Conservation (phyloP, 2,888 invertebrate species). For the Stegana nigrithorax region DNA sequence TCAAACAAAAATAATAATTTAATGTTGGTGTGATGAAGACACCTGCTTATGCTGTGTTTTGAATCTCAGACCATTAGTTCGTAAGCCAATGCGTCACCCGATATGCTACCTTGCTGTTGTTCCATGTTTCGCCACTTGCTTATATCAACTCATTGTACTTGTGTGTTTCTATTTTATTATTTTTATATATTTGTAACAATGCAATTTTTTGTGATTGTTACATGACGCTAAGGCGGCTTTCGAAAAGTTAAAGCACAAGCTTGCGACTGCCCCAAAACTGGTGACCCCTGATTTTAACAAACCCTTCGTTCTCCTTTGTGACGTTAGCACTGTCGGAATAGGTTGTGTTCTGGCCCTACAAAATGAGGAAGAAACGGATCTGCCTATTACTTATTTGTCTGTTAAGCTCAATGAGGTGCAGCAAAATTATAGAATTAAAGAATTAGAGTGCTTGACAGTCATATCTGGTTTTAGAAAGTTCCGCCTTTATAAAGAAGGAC, state of each 20-base stretch:
- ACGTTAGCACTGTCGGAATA: neutral
- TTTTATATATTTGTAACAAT: no score
- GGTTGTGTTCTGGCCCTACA: neutral
- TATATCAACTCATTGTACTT: no score
- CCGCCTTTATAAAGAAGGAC: conserved; percentile 28
- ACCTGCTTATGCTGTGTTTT: no score
- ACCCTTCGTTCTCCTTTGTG: neutral
- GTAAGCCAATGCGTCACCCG: no score
- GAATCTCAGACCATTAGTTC: no score
- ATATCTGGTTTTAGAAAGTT: conserved; percentile 17
- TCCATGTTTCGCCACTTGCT: no score
- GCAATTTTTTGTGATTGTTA: no score
- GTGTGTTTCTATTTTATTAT: no score
- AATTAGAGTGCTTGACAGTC: conserved; percentile 17
- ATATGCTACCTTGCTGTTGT: conserved; percentile 16
- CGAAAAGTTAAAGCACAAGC: neutral
- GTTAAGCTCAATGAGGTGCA: conserved; percentile 12
- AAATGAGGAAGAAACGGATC: neutral
- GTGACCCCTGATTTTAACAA: neutral
- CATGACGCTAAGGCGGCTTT: neutral
- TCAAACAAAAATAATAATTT: no score
- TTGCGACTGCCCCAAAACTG: neutral
- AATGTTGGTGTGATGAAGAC: no score
- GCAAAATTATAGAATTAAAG: conserved; percentile 2
- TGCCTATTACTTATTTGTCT: conserved; percentile 12